Percentiles rank a stretch among this genome's conserved stretches.
These are phyloP conservation scores for Nephrotoma appendiculata DNA, from an alignment of 2,888 invertebrate genomes.

Conservation along the genomic window DNA sequence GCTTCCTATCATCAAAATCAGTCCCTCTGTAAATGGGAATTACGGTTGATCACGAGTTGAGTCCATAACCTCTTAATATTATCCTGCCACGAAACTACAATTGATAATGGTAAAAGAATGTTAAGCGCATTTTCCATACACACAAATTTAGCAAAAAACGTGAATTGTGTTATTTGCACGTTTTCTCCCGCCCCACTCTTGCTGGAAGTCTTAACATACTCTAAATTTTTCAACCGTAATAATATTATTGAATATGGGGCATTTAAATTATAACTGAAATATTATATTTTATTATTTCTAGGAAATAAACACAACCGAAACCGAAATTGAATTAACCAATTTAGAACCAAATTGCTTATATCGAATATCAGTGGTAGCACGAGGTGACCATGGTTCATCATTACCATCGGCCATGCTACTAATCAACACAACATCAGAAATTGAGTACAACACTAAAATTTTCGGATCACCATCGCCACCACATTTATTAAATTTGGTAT, in stretches of 20 bases:
- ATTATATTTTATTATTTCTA: constrained; percentile 23
- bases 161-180: too few species aligned
- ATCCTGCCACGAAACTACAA: too few species aligned
- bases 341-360: constrained; percentile 56
- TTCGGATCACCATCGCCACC: constrained; percentile 66
- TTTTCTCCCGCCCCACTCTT: too few species aligned
- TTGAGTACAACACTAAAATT: constrained; percentile 32
- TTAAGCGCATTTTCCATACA: too few species aligned
- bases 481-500: constrained; percentile 60
- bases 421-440: constrained; percentile 46
- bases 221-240: neutral
- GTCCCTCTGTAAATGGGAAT: too few species aligned
- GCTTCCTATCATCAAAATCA: too few species aligned
- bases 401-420: constrained; percentile 67
- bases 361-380: constrained; percentile 65
- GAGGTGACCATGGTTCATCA: constrained; percentile 64
- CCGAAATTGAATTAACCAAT: constrained; percentile 41
- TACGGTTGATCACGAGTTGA: too few species aligned
- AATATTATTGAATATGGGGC: neutral
- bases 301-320: constrained; percentile 56
- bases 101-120: too few species aligned
- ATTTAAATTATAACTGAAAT: neutral
- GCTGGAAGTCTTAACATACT: too few species aligned
- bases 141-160: too few species aligned
- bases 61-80: too few species aligned